phyloP scores from a whole-genome alignment of 2,888 invertebrate genomes.

The Acronicta aceris region DNA sequence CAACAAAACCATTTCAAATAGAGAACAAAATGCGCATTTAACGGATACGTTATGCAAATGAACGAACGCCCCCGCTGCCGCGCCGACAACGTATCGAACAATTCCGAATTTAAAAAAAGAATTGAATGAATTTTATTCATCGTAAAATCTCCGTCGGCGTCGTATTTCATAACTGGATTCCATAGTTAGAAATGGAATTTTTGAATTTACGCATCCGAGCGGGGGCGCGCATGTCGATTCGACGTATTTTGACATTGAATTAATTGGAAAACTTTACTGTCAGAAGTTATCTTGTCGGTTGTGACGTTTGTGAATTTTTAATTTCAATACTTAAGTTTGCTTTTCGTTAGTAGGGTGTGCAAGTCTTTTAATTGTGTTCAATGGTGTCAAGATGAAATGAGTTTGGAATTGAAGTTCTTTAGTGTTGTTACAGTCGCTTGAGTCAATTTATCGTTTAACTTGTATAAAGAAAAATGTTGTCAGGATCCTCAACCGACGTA shows the following conservation, averaged over 20 bases:
- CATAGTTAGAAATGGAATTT: slow-evolving; percentile 50
- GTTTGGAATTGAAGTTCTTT: slow-evolving; percentile 8
- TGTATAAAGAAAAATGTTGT: no score
- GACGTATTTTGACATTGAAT: slow-evolving; percentile 67
- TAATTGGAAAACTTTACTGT: slow-evolving; percentile 68
- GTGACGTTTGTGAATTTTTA: slow-evolving; percentile 54
- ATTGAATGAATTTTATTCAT: slow-evolving; percentile 60
- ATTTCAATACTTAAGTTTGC: slow-evolving; percentile 53
- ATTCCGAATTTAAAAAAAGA: slow-evolving; percentile 62
- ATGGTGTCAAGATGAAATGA: slow-evolving; percentile 2
- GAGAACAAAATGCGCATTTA: slow-evolving; percentile 51
- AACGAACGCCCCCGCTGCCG: slow-evolving; percentile 26
- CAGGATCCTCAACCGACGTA: no score
- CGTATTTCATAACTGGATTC: slow-evolving; percentile 60
- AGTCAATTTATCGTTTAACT: no score
- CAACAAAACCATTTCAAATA: slow-evolving; percentile 42
- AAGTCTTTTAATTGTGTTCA: slow-evolving; percentile 32
- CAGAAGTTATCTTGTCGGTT: slow-evolving; percentile 54
- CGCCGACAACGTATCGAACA: slow-evolving; percentile 50
- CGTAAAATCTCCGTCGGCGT: slow-evolving; percentile 43
- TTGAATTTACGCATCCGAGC: slow-evolving; percentile 46
- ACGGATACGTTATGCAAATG: slow-evolving; percentile 51
- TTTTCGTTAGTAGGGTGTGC: slow-evolving; percentile 32
- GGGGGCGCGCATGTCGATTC: slow-evolving; percentile 44
- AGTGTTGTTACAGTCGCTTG: background rate